Evolutionary conservation across 2,888 invertebrate species (phyloP).

Genomic region (Drosophila dives): DNA sequence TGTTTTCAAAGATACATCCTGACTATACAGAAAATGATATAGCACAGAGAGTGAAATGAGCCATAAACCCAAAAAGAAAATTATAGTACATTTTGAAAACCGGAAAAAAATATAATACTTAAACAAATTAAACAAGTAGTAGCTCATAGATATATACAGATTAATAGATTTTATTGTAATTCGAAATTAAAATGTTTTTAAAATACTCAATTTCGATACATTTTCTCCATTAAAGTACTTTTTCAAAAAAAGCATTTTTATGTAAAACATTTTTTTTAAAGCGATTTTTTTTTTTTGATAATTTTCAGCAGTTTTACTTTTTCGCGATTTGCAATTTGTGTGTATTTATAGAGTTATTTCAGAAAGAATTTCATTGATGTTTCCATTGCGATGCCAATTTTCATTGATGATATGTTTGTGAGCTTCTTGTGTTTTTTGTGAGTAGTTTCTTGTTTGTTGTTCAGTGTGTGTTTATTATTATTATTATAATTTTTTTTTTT

Average conservation of each 20-base stretch:
- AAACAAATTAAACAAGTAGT: conserved; percentile 2
- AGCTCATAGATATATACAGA: conserved; percentile 23
- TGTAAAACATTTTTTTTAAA: conserved; percentile 1
- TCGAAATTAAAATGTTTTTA: conserved; percentile 9
- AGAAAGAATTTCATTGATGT: conserved; percentile 2
- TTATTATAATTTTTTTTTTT: conserved; percentile 9
- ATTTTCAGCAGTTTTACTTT: conserved; percentile 15
- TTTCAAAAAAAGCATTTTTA: conserved; percentile 1
- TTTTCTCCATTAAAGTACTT: conserved; percentile 25
- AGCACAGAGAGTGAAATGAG: conserved; percentile 49
- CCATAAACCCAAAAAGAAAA: conserved; percentile 26
- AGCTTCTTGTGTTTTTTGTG: conserved; percentile 46
- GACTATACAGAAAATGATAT: conserved; percentile 35
- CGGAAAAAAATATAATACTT: background rate
- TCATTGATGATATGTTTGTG: conserved; percentile 50
- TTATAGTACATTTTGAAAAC: conserved; percentile 22
- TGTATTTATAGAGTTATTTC: conserved; percentile 23
- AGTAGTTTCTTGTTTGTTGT: conserved; percentile 48
- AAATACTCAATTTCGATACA: conserved; percentile 28
- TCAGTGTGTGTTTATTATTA: conserved; percentile 40
- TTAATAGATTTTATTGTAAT: conserved; percentile 2
- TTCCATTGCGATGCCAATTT: conserved; percentile 54
- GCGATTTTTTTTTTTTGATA: background rate
- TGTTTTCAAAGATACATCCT: conserved; percentile 15
- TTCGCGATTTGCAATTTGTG: conserved; percentile 15